These are phyloP conservation scores for Panzeria rudis DNA, from an alignment of 2,888 invertebrate species.

Conservation along the genomic window DNA sequence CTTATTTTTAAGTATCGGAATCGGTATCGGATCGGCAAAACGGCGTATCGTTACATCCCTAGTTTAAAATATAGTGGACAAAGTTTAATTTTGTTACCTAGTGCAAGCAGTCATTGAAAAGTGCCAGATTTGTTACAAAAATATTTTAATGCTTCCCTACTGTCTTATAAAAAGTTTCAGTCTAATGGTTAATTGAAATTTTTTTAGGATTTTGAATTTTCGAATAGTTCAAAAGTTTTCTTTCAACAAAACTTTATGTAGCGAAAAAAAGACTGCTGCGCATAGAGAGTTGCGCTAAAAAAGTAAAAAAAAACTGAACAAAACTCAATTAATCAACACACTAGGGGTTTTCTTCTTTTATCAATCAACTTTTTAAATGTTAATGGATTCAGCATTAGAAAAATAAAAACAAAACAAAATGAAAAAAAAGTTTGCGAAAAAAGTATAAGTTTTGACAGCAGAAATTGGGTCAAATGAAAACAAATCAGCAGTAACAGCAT, in stretches of 20 bases:
- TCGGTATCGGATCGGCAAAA: too few relatives aligned
- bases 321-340: slow-evolving; percentile 75
- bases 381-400: slow-evolving; percentile 24
- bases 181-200: background rate
- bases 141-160: too few relatives aligned
- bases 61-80: too few relatives aligned
- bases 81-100: too few relatives aligned
- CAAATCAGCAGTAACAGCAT: slow-evolving; percentile 50
- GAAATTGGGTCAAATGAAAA: slow-evolving; percentile 78
- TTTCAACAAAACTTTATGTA: slow-evolving; percentile 6
- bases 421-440: slow-evolving; percentile 65
- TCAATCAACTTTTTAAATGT: slow-evolving; percentile 46
- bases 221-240: slow-evolving; percentile 2
- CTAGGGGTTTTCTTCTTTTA: slow-evolving; percentile 67
- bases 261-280: slow-evolving; percentile 42
- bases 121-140: too few relatives aligned
- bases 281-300: slow-evolving; percentile 31
- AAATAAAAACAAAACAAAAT: slow-evolving; percentile 33
- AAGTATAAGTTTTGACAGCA: slow-evolving; percentile 73
- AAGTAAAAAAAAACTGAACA: slow-evolving; percentile 45
- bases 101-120: too few relatives aligned
- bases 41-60: too few relatives aligned
- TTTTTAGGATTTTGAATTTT: slow-evolving; percentile 7
- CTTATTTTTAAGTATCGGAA: too few relatives aligned
- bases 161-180: background rate